phyloP scores from a whole-genome alignment of 1,140 invertebrate species.

The Drosophila obscura region DNA sequence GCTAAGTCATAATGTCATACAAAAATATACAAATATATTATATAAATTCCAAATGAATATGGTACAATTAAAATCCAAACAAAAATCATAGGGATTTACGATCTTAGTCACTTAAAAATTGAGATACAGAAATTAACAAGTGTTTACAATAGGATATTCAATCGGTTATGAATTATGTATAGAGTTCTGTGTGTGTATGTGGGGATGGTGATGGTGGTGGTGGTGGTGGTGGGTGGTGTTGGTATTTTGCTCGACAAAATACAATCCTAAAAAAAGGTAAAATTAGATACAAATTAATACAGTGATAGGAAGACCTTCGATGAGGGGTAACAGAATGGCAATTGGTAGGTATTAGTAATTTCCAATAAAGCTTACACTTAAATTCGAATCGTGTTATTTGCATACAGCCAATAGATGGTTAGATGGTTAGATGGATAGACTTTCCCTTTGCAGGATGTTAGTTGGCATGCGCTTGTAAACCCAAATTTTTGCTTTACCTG shows the following conservation, averaged over 20 bases:
- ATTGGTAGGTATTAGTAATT: slow-evolving; percentile 14
- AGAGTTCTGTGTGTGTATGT: slow-evolving; percentile 51
- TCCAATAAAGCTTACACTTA: slow-evolving; percentile 30
- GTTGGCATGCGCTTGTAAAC: slow-evolving; percentile 34
- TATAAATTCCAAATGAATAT: slow-evolving; percentile 2
- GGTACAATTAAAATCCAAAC: neutral
- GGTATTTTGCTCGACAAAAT: slow-evolving; percentile 59
- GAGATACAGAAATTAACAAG: slow-evolving; percentile 48
- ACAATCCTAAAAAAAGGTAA: slow-evolving; percentile 50
- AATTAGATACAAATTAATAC: slow-evolving; percentile 46
- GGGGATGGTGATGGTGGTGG: slow-evolving; percentile 31
- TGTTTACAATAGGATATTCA: slow-evolving; percentile 21
- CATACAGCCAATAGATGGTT: slow-evolving; percentile 14
- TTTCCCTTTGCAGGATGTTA: slow-evolving; percentile 28
- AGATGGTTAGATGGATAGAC: neutral
- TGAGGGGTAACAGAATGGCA: slow-evolving; percentile 11
- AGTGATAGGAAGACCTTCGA: slow-evolving; percentile 14
- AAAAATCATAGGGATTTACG: neutral
- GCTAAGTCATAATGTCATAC: slow-evolving; percentile 6
- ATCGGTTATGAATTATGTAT: slow-evolving; percentile 36
- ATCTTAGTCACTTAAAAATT: neutral
- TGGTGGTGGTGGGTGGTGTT: slow-evolving; percentile 43
- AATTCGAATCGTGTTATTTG: slow-evolving; percentile 19
- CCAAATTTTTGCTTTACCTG: slow-evolving; percentile 66
- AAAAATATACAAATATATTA: slow-evolving; percentile 20